Conservation (phyloP, 2,797 vertebrate genomes). For the Gymnoscopelus microlampas region DNA sequence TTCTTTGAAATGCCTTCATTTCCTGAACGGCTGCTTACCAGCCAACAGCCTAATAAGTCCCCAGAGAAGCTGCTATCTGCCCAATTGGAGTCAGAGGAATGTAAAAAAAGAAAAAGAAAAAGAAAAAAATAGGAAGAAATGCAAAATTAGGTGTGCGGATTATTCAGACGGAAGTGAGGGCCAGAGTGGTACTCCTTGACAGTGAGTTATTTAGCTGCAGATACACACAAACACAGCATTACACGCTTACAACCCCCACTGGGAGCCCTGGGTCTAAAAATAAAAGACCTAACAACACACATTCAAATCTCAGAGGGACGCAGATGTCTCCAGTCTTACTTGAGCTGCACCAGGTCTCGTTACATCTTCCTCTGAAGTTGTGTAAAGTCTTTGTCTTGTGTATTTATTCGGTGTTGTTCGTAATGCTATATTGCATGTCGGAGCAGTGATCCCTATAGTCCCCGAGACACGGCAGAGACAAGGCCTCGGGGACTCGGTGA, state of each 20-base stretch:
- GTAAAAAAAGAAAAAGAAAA: slow-evolving; percentile 32
- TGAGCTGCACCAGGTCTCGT: slow-evolving; percentile 74
- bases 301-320: slow-evolving; percentile 80
- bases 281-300: slow-evolving; percentile 84
- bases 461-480: slow-evolving; percentile 45
- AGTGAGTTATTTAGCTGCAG: slow-evolving; percentile 83
- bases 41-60: slow-evolving; percentile 68
- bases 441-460: slow-evolving; percentile 64
- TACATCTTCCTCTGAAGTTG: slow-evolving; percentile 73
- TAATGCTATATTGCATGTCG: slow-evolving; percentile 51
- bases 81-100: slow-evolving; percentile 56
- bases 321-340: slow-evolving; percentile 83
- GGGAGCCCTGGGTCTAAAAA: slow-evolving; percentile 83
- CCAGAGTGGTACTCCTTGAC: slow-evolving; percentile 73
- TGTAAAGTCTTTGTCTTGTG: slow-evolving; percentile 58
- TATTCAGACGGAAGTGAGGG: slow-evolving; percentile 72
- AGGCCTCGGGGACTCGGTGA: slow-evolving; percentile 62
- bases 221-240: slow-evolving; percentile 80
- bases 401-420: slow-evolving; percentile 59
- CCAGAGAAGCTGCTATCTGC: slow-evolving; percentile 49
- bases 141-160: slow-evolving; percentile 70
- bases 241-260: slow-evolving; percentile 80
- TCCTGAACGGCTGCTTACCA: slow-evolving; percentile 65
- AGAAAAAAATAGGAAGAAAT: slow-evolving; percentile 13
- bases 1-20: slow-evolving; percentile 70